phyloP scores from a whole-genome alignment of 64 coral and sea anemone genomes.

The Cladopsammia gracilis region DNA sequence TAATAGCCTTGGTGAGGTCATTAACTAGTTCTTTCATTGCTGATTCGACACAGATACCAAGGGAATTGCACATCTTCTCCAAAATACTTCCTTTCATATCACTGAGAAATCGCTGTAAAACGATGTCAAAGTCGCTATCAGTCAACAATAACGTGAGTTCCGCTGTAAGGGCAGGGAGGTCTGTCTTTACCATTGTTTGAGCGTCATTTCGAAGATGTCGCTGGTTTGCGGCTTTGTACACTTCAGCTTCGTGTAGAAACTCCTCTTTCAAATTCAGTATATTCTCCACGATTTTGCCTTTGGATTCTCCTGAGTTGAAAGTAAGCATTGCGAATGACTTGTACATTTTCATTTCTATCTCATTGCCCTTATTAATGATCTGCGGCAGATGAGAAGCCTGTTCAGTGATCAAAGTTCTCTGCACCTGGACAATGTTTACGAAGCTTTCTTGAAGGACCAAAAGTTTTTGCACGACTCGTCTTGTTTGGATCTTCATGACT shows the following conservation, averaged over 20 bases:
- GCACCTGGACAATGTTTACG: constrained; percentile 32
- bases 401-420: neutral
- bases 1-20: constrained; percentile 1
- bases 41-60: constrained; percentile 2
- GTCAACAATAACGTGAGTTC: neutral
- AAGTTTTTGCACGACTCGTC: constrained; percentile 10
- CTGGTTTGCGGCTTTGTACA: neutral
- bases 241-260: constrained; percentile 9
- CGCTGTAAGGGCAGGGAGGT: neutral
- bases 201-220: neutral
- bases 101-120: constrained; percentile 39
- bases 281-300: neutral
- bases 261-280: neutral
- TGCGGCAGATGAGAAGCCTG: neutral
- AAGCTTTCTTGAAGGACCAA: constrained; percentile 34
- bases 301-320: neutral
- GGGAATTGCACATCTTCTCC: constrained; percentile 45
- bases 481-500: constrained; percentile 15
- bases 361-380: neutral
- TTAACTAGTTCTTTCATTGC: neutral
- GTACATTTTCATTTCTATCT: neutral
- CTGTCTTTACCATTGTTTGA: constrained; percentile 3
- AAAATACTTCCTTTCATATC: constrained; percentile 65
- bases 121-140: neutral
- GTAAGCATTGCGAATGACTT: neutral